Evolutionary conservation across 2,888 invertebrate genomes (phyloP).

Genomic region (Byasa hedistus): DNA sequence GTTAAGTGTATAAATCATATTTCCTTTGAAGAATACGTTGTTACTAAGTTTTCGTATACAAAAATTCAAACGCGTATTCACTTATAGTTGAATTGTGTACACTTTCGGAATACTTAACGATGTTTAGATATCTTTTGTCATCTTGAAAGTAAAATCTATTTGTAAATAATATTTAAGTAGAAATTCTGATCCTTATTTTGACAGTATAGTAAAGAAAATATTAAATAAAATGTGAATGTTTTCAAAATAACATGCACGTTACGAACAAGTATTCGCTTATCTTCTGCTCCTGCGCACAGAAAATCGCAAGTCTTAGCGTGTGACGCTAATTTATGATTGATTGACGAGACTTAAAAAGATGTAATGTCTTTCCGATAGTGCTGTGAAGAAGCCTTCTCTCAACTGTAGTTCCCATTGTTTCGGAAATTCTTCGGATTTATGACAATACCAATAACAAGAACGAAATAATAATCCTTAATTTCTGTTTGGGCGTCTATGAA

Average conservation of each 20-base stretch:
- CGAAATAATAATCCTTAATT: too few relatives aligned
- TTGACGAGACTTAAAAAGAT: conserved; percentile 34
- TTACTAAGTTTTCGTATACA: not conserved
- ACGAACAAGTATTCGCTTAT: conserved; percentile 14
- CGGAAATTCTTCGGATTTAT: conserved; percentile 5
- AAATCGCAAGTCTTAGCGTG: conserved; percentile 37
- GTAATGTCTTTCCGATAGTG: conserved; percentile 20
- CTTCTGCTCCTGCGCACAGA: conserved; percentile 29
- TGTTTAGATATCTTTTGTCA: too few relatives aligned
- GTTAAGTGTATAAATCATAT: conserved; percentile 41
- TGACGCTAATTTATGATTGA: conserved; percentile 45
- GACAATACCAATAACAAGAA: too few relatives aligned
- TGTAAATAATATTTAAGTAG: too few relatives aligned
- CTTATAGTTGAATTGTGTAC: not conserved
- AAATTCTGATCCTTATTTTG: not conserved
- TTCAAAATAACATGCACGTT: conserved; percentile 7
- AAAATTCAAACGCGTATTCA: not conserved
- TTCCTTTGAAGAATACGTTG: conserved; percentile 3
- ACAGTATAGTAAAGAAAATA: not conserved
- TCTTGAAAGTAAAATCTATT: too few relatives aligned
- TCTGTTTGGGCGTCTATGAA: too few relatives aligned
- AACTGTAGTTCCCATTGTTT: conserved; percentile 10
- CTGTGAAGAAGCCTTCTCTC: conserved; percentile 2
- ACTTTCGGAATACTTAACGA: not conserved
- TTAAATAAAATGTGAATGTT: not conserved